Conservation (phyloP, 2,888 invertebrate species). For the Acanthococcus lagerstroemiae region DNA sequence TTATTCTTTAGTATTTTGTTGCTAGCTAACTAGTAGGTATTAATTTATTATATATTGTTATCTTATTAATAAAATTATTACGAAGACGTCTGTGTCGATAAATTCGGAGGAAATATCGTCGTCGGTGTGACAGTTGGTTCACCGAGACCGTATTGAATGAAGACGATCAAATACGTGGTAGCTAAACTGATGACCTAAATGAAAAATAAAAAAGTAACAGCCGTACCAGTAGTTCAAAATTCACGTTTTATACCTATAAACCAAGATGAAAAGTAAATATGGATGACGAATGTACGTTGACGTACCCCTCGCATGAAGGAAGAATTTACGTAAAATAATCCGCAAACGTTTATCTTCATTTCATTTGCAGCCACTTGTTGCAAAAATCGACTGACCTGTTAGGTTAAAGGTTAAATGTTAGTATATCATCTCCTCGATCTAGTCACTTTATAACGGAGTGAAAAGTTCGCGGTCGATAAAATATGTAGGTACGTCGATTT, state of each 20-base stretch:
- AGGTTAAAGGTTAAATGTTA: too few species aligned
- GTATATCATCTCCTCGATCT: too few species aligned
- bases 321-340: conserved; percentile 30
- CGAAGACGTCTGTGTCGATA: too few species aligned
- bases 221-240: too few species aligned
- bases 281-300: too few species aligned
- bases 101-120: too few species aligned
- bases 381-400: conserved; percentile 13
- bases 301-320: conserved; percentile 32
- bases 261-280: too few species aligned
- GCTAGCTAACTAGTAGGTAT: neutral
- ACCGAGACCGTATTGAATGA: conserved; percentile 31
- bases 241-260: too few species aligned
- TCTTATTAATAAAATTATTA: neutral
- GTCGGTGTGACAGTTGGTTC: neutral
- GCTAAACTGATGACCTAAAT: conserved; percentile 32
- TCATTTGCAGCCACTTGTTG: conserved; percentile 27
- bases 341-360: conserved; percentile 29
- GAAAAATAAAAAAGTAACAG: neutral
- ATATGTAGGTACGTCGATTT: too few species aligned
- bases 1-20: neutral
- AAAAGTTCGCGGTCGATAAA: too few species aligned
- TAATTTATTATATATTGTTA: neutral
- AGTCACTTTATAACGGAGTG: too few species aligned
- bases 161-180: conserved; percentile 32